A percentile compares a stretch with the other conserved stretches of the same genome.
Conservation (phyloP, 2,888 invertebrate species). For the Habrosyne pyritoides region DNA sequence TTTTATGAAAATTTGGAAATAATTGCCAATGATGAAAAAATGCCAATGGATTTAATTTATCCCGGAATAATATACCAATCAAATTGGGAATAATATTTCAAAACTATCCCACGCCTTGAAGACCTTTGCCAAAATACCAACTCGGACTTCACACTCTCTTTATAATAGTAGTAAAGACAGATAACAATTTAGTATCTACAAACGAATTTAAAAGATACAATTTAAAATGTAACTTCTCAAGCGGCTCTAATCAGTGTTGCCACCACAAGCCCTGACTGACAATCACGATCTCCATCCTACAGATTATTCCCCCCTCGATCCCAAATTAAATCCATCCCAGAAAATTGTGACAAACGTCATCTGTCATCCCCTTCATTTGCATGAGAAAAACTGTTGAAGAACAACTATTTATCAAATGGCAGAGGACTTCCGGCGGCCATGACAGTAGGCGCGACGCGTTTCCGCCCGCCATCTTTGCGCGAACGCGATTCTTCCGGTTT, state of each 20-base stretch:
- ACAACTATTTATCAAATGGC: constrained; percentile 84
- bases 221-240: not conserved
- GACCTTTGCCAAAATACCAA: too few relatives aligned
- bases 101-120: too few relatives aligned
- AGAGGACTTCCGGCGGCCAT: constrained; percentile 78
- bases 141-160: too few relatives aligned
- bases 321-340: constrained; percentile 81
- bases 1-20: too few relatives aligned
- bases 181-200: too few relatives aligned
- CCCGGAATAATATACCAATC: too few relatives aligned
- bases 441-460: constrained; percentile 79
- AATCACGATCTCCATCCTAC: constrained; percentile 36
- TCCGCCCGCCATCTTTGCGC: constrained; percentile 75
- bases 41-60: too few relatives aligned
- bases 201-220: not conserved
- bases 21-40: too few relatives aligned
- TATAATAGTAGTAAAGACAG: too few relatives aligned
- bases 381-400: constrained; percentile 82
- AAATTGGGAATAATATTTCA: too few relatives aligned
- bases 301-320: constrained; percentile 69
- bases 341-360: constrained; percentile 81
- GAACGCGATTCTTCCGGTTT: constrained; percentile 19
- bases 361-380: constrained; percentile 83
- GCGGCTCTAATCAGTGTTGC: not conserved
- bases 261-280: constrained; percentile 11